Conservation (phyloP, 1,140 invertebrate species). For the Oreohelix idahoensis region DNA sequence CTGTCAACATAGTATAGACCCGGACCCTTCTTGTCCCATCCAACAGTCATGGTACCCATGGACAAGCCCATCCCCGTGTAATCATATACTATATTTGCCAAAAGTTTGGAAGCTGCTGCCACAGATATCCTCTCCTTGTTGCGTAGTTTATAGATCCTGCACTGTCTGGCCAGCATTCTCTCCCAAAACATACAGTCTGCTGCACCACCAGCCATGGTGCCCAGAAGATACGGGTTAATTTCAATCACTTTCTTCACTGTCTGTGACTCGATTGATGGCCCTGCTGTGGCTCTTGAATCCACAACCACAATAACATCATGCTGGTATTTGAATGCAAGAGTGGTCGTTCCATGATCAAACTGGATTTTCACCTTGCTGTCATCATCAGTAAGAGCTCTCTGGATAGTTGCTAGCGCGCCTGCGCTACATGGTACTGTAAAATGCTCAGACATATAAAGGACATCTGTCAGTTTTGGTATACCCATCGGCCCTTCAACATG, state of each 20-base stretch:
- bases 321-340: conserved; percentile 92
- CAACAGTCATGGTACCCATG: conserved; percentile 94
- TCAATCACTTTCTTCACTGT: too few species aligned
- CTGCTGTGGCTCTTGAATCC: conserved; percentile 97
- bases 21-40: conserved; percentile 98
- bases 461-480: conserved; percentile 50
- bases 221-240: conserved; percentile 92
- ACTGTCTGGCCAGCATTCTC: too few species aligned
- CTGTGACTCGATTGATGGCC: conserved; percentile 94
- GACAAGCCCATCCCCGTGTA: conserved; percentile 87
- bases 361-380: conserved; percentile 84
- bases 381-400: conserved; percentile 59
- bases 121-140: too few species aligned
- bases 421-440: conserved; percentile 63
- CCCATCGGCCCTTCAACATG: conserved; percentile 19
- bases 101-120: too few species aligned
- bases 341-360: conserved; percentile 98
- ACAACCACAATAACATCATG: conserved; percentile 96
- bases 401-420: conserved; percentile 55
- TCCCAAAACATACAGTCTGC: conserved; percentile 99
- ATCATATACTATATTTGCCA: conserved; percentile 96
- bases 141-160: too few species aligned
- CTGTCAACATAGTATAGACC: too few species aligned
- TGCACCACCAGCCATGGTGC: conserved; percentile 90
- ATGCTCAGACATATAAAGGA: conserved; percentile 51